Evolutionary conservation across 1,140 invertebrate species (phyloP), one percentile per base, ranked within the genome.

Genomic region (Pissodes strobi): DNA sequence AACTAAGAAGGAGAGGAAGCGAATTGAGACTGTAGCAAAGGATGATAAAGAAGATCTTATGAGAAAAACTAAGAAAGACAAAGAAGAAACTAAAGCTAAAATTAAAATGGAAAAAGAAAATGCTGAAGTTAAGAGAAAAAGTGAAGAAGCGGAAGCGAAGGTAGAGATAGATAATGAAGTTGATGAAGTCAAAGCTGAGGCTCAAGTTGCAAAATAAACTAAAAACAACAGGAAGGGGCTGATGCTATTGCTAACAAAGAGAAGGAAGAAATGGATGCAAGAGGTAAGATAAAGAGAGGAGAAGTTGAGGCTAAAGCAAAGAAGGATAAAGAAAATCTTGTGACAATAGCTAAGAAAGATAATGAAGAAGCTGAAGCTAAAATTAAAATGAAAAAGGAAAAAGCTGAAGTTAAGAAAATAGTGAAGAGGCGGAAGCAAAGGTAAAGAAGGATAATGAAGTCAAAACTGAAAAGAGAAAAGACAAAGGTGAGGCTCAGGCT

Each of bases 91-190:
- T 41, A 43, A 66, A 9, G 69, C 62, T 39, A 67, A 69, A 56
- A 57, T 61, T 46, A 68, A 69, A 48, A 64, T 43, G 13, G 17
- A 70, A 51, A 60, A 37, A 48, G 58, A 52, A 39, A 64, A 68
- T 51, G 58, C 59, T 38, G 66, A 53, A 55, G 60, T n/a, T n/a
- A n/a, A 58, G 70, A 51, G 53, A 64, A 64, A 58, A 53, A 8
- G 22, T 15, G 45, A 51, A 21, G 45, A 27, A 46, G 53, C 52
- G 46, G 62, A 56, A 19, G 73, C 75, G 51, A 39, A 53, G 23
- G 25, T 18, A 21, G 61, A 70, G 55, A 57, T 48, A 63, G 56
- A 74, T 61, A 61, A 73, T 59, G 68, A 75, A 69, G 63, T 58
- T 53, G 60, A 43, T 15, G 27, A 67, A n/a, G n/a, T n/a, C 68